A percentile compares a stretch with the other conserved stretches of the same genome.
These are phyloP conservation scores for Theretra japonica DNA, from an alignment of 2,888 invertebrate genomes.

Conservation along the genomic window DNA sequence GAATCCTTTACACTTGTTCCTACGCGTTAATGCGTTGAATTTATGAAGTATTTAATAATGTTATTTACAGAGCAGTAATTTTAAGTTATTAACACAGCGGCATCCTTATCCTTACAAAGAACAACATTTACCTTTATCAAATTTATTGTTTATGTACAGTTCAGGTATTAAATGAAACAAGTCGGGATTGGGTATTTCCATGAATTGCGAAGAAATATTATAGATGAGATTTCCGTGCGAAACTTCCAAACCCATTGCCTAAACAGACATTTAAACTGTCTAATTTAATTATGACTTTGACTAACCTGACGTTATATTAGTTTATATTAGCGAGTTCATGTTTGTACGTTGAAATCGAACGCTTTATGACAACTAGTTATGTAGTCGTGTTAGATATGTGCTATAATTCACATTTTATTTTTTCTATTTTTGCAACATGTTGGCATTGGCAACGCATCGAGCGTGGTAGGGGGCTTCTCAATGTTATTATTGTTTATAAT, in stretches of 20 bases:
- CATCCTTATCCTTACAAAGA: not conserved
- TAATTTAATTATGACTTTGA: slow-evolving; percentile 15
- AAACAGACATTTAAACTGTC: slow-evolving; percentile 30
- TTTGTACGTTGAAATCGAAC: not conserved
- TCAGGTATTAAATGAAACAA: not conserved
- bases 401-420: no score
- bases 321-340: not conserved
- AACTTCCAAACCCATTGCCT: slow-evolving; percentile 25
- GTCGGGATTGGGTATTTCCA: not conserved
- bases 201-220: not conserved
- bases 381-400: no score
- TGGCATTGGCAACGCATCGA: no score
- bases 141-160: not conserved
- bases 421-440: no score
- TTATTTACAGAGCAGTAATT: no score
- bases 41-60: no score
- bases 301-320: not conserved
- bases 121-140: not conserved
- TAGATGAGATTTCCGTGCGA: not conserved
- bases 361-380: not conserved
- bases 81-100: no score
- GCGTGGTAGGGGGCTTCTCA: no score
- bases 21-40: no score
- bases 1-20: no score
- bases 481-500: no score